A percentile compares a stretch with the other conserved stretches of the same genome.
Conservation (phyloP, 2,888 invertebrate genomes). For the Leptinotarsa tumamoca region DNA sequence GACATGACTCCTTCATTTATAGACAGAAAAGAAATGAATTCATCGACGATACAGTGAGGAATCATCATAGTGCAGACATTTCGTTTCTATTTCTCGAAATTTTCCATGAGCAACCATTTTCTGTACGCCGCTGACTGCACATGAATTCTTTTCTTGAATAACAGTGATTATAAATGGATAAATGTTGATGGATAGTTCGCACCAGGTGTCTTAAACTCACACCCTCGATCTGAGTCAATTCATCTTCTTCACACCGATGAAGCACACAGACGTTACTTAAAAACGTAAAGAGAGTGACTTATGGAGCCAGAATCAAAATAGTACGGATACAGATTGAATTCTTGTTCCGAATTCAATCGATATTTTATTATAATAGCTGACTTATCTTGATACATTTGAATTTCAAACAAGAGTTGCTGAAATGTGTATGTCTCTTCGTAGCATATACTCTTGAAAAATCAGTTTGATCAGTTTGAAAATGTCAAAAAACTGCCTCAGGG, state of each 20-base stretch:
- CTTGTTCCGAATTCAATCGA: neutral
- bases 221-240: constrained; percentile 58
- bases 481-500: no score
- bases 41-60: no score
- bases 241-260: constrained; percentile 59
- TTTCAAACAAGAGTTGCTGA: no score
- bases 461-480: no score
- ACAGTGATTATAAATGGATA: constrained; percentile 53
- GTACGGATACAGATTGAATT: constrained; percentile 2
- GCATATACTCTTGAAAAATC: no score
- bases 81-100: no score
- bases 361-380: neutral
- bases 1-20: no score
- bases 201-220: constrained; percentile 59
- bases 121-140: neutral
- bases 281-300: neutral
- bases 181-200: constrained; percentile 60
- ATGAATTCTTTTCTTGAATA: constrained; percentile 48
- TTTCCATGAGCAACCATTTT: no score
- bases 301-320: neutral
- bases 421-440: no score
- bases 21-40: no score
- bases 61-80: no score
- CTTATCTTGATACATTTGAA: no score
- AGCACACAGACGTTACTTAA: neutral